These are phyloP conservation scores for Carlito syrichta DNA, from an alignment of 2,113 vertebrate genomes.

Conservation along the genomic window DNA sequence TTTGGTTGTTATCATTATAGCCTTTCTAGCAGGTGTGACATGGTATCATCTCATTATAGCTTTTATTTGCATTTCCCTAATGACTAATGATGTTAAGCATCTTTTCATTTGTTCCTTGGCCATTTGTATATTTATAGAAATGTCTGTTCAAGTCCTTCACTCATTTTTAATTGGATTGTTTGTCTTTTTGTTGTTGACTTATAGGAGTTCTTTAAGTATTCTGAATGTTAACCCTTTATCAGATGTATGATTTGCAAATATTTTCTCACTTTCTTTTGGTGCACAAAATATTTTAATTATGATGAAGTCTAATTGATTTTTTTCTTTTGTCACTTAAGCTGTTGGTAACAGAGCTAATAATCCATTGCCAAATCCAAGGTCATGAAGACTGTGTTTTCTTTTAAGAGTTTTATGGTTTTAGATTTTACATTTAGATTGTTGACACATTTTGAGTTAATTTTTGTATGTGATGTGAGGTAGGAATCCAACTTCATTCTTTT, in stretches of 20 bases:
- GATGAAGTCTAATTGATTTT: background rate
- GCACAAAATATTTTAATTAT: background rate
- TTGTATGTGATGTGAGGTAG: background rate
- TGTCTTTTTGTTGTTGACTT: background rate
- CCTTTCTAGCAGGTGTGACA: background rate
- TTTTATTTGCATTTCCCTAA: constrained; percentile 22
- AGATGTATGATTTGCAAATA: background rate
- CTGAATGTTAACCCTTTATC: background rate
- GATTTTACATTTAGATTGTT: background rate
- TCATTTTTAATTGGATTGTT: background rate
- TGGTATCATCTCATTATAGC: background rate
- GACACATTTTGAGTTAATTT: background rate
- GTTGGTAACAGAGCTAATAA: constrained; percentile 20
- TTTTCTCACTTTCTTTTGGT: constrained; percentile 1
- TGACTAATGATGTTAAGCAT: background rate
- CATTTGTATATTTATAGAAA: background rate
- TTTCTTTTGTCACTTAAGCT: background rate
- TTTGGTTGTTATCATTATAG: background rate
- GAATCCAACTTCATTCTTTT: background rate
- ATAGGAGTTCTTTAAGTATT: background rate
- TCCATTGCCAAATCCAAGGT: background rate
- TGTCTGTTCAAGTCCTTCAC: background rate
- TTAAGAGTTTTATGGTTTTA: background rate
- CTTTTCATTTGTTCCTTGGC: background rate
- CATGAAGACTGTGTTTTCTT: background rate